Evolutionary conservation across 2,888 invertebrate species (phyloP).

Genomic region (Mythimna loreyi): DNA sequence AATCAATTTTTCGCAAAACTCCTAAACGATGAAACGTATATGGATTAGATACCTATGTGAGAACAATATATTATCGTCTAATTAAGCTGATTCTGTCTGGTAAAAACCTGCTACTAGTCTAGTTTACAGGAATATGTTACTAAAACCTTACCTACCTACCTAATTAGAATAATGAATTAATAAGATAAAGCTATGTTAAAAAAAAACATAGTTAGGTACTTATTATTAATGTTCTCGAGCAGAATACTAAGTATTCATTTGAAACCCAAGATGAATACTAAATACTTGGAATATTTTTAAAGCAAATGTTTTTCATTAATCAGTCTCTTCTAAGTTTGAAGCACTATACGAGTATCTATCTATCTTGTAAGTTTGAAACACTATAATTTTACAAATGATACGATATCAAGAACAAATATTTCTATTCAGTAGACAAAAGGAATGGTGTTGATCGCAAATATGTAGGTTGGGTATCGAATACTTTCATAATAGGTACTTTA

Average conservation of each 20-base stretch:
- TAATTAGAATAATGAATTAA: constrained; percentile 18
- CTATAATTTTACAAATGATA: constrained; percentile 27
- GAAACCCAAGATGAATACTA: constrained; percentile 48
- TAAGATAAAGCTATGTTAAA: constrained; percentile 21
- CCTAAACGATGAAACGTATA: not conserved
- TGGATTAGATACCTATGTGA: too few species aligned
- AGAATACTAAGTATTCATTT: constrained; percentile 47
- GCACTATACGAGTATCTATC: constrained; percentile 27
- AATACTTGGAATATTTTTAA: constrained; percentile 28
- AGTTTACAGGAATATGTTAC: constrained; percentile 2
- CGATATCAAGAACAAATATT: constrained; percentile 35
- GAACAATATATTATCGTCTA: too few species aligned
- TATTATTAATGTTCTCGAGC: constrained; percentile 26
- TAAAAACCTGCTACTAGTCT: not conserved
- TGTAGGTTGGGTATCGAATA: constrained; percentile 52
- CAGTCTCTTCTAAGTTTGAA: constrained; percentile 21
- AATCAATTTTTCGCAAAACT: too few species aligned
- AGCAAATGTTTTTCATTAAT: constrained; percentile 26
- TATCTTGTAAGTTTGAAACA: constrained; percentile 30
- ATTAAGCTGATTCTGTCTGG: too few species aligned
- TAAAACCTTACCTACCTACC: too few species aligned
- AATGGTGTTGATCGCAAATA: constrained; percentile 46
- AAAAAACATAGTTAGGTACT: constrained; percentile 33
- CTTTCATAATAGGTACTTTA: constrained; percentile 59
- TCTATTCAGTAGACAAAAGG: constrained; percentile 22